Evolutionary conservation across 2,888 invertebrate species (phyloP).

Genomic region (Phalera bucephala): DNA sequence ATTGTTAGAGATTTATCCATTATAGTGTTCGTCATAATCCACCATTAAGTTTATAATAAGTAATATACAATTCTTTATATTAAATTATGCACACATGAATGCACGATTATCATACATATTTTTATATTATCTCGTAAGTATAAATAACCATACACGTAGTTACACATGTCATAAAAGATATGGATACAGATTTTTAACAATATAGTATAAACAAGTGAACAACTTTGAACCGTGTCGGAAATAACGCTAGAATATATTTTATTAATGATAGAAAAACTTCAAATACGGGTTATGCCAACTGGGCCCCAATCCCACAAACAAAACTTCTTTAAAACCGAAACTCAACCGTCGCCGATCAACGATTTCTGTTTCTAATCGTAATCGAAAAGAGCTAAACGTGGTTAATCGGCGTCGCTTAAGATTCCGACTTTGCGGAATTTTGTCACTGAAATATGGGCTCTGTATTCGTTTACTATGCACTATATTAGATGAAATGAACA

Average conservation of each 20-base stretch:
- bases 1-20: constrained; percentile 76
- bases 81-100: constrained; percentile 75
- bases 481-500: too few species aligned
- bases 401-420: too few species aligned
- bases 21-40: constrained; percentile 70
- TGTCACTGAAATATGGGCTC: too few species aligned
- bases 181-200: constrained; percentile 78
- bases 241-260: constrained; percentile 73
- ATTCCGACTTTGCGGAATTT: too few species aligned
- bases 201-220: constrained; percentile 81
- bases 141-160: constrained; percentile 74
- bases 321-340: too few species aligned
- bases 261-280: constrained; percentile 70
- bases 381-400: too few species aligned
- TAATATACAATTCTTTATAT: constrained; percentile 77
- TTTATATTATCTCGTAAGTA: constrained; percentile 60
- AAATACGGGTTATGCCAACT: constrained; percentile 69
- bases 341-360: too few species aligned
- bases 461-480: too few species aligned
- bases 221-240: constrained; percentile 76
- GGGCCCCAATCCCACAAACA: too few species aligned
- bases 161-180: constrained; percentile 78
- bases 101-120: constrained; percentile 76
- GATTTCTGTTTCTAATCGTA: too few species aligned
- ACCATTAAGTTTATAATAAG: constrained; percentile 65